phyloP scores from a whole-genome alignment of 2,888 invertebrate genomes.

The Sipha maydis region DNA sequence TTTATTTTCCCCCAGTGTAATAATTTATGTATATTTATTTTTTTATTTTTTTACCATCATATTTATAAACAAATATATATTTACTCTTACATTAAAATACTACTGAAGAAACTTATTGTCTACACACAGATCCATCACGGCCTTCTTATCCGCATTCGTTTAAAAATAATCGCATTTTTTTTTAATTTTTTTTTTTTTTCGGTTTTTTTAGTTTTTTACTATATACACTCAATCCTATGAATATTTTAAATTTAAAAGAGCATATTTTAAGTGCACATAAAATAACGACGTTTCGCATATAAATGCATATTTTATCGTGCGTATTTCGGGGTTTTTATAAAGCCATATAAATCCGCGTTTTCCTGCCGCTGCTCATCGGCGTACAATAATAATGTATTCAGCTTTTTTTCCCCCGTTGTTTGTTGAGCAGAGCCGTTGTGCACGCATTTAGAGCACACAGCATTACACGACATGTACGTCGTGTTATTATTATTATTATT shows the following conservation, averaged over 20 bases:
- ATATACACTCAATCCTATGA: conserved; percentile 32
- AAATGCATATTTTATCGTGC: conserved; percentile 62
- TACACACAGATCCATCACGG: conserved; percentile 36
- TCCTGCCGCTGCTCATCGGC: not conserved
- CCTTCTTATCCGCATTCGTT: conserved; percentile 55
- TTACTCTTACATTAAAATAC: not conserved
- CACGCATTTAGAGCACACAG: not conserved
- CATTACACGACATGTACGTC: not conserved
- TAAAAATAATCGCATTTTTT: conserved; percentile 59
- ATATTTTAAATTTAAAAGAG: conserved; percentile 62
- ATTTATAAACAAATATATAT: not conserved
- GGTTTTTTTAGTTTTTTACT: not conserved
- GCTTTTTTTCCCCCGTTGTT: conserved; percentile 27
- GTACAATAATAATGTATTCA: conserved; percentile 48
- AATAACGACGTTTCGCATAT: conserved; percentile 61
- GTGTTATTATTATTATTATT: conserved; percentile 4
- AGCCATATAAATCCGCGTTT: conserved; percentile 57
- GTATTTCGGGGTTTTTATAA: conserved; percentile 51
- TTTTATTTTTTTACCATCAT: conserved; percentile 8
- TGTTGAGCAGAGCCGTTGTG: not conserved
- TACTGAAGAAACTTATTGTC: conserved; percentile 27
- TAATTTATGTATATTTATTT: conserved; percentile 31
- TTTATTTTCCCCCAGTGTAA: conserved; percentile 21
- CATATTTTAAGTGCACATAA: conserved; percentile 59
- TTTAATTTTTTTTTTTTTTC: conserved; percentile 20